Conservation (phyloP, 2,888 invertebrate genomes). For the Rotaria macrura region DNA sequence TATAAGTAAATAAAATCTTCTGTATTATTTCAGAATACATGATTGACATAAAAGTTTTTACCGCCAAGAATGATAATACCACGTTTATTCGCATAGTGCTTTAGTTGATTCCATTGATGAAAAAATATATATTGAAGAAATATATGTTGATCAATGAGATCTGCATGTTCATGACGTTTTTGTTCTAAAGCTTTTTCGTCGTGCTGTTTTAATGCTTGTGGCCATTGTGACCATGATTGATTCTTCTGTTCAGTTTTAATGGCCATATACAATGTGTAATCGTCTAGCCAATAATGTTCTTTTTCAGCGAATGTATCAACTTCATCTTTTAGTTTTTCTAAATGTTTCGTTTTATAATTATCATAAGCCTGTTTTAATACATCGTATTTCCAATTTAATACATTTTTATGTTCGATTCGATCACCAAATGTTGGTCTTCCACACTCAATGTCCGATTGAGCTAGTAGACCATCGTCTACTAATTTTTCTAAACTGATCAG, state of each 20-base stretch:
- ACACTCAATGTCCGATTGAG: background rate
- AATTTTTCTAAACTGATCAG: slow-evolving; percentile 5
- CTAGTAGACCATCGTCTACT: background rate
- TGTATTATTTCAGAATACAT: no score
- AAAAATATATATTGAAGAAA: background rate
- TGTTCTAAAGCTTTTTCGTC: background rate
- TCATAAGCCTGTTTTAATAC: background rate
- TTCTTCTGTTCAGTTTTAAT: background rate
- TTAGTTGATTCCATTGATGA: background rate
- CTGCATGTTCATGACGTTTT: background rate
- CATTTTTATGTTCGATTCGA: background rate
- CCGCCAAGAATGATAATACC: background rate
- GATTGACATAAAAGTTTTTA: background rate
- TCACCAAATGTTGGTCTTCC: background rate
- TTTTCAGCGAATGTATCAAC: background rate
- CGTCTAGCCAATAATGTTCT: background rate
- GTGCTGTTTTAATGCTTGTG: background rate
- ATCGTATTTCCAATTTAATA: background rate
- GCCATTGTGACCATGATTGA: background rate
- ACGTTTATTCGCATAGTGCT: background rate
- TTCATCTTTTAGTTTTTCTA: background rate
- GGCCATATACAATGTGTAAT: background rate
- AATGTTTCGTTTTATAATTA: background rate
- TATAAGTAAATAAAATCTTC: background rate
- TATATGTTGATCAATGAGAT: background rate